A percentile compares a stretch with the other conserved stretches of the same genome.
Conservation (phyloP, 2,888 invertebrate species). For the Chalcosyrphus nemorum region DNA sequence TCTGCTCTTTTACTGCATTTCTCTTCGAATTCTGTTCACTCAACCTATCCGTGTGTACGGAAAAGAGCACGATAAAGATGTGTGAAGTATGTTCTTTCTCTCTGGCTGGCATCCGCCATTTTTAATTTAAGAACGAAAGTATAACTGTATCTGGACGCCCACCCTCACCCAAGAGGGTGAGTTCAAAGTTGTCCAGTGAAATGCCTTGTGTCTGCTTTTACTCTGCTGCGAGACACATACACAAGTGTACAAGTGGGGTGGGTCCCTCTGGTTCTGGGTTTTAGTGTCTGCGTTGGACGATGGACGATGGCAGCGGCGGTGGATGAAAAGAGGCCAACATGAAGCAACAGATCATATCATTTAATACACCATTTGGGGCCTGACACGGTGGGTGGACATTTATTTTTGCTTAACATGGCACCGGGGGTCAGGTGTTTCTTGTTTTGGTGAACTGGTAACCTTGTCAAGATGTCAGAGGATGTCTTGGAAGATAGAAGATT, state of each 20-base stretch:
- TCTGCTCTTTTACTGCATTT: constrained; percentile 20
- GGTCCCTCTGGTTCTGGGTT: constrained; percentile 35
- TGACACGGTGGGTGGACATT: constrained; percentile 63
- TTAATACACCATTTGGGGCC: constrained; percentile 63
- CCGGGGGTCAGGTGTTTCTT: constrained; percentile 57
- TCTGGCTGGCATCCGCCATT: constrained; percentile 59
- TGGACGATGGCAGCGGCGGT: constrained; percentile 20
- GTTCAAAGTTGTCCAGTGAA: constrained; percentile 55
- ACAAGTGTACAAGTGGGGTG: constrained; percentile 35
- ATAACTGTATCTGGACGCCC: constrained; percentile 46
- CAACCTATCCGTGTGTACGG: neutral
- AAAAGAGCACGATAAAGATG: neutral
- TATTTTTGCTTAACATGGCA: constrained; percentile 58
- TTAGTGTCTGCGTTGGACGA: constrained; percentile 23
- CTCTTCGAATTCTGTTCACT: constrained; percentile 17
- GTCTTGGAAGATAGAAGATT: neutral
- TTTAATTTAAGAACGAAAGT: constrained; percentile 67
- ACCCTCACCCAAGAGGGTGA: constrained; percentile 51
- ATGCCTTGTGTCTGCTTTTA: constrained; percentile 46
- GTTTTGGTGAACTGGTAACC: constrained; percentile 59
- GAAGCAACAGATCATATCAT: constrained; percentile 73
- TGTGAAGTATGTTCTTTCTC: constrained; percentile 2
- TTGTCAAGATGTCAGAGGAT: constrained; percentile 51
- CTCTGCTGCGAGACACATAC: neutral
- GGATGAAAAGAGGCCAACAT: constrained; percentile 49